Percentiles rank a stretch among this genome's conserved stretches.
These are phyloP conservation scores for Aix galericulata DNA, from an alignment of 2,113 vertebrate species.

Conservation along the genomic window DNA sequence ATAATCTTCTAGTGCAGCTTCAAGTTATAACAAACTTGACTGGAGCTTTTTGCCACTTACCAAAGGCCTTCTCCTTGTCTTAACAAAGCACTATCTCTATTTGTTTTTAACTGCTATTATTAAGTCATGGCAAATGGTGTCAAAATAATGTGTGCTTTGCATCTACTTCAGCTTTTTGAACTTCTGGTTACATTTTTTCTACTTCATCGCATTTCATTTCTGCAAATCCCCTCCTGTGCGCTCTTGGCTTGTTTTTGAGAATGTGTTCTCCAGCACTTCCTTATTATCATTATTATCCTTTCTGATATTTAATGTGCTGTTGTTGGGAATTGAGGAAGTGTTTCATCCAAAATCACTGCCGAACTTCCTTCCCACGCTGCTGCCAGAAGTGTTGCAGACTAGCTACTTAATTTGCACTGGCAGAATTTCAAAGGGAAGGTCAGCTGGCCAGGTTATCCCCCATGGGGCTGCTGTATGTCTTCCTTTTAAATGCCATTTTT, in stretches of 20 bases:
- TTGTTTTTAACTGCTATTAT: not conserved
- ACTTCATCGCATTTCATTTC: not conserved
- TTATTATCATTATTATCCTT: not conserved
- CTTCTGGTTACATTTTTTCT: not conserved
- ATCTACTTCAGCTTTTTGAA: not conserved
- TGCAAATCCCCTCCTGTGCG: not conserved
- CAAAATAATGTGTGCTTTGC: not conserved
- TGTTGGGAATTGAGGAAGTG: slow-evolving; percentile 45
- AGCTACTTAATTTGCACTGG: slow-evolving; percentile 60
- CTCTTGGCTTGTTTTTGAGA: not conserved
- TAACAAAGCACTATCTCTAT: not conserved
- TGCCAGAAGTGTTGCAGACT: slow-evolving; percentile 34
- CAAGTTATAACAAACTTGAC: not conserved
- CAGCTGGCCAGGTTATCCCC: slow-evolving; percentile 52
- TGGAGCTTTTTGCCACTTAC: not conserved
- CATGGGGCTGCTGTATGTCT: not conserved
- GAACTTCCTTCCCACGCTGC: slow-evolving; percentile 43
- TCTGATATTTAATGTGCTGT: not conserved
- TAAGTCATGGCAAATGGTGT: not conserved
- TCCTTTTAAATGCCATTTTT: slow-evolving; percentile 36
- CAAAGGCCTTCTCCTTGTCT: not conserved
- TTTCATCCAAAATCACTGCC: slow-evolving; percentile 43
- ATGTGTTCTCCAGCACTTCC: not conserved
- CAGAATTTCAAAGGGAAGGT: slow-evolving; percentile 59
- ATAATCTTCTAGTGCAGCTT: not conserved